Evolutionary conservation across 2,797 vertebrate species (phyloP), one percentile per base, ranked within the genome.

Genomic region (Aulostomus chinensis): DNA sequence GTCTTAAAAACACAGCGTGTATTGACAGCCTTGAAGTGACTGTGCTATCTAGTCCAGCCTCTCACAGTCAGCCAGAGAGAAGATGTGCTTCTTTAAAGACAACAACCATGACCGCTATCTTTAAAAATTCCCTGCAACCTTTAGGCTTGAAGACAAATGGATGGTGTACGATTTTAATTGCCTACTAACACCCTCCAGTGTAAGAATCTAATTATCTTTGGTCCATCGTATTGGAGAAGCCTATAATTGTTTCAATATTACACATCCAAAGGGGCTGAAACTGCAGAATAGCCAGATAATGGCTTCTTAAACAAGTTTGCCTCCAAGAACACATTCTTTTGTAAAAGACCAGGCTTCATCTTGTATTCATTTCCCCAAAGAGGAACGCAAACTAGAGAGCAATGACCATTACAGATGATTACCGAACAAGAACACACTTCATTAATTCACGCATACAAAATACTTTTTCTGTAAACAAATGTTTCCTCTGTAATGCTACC

Each of bases 121-220:
- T 89, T 63, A 86, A 74, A 83, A 80, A 76, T 65, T 70, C 77
- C 69, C 74, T 48, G 45, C 77, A 89, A 87, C 85, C 85, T 85
- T 83, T 78, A 86, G 80, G 78, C 88, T 90, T 63, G 57, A 85
- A 91, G 88, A 92, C 88, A 92, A 92, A 92, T 90, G 85, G 85
- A 86, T 83, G 84, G 81, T 87, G 83, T 87, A 80, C 75, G 34
- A 76, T 87, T 90, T 90, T 92, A 92, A 92, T 91, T 91, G 89
- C 84, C 88, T 87, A 78, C 80, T 86, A 84, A 86, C 76, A 68
- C 80, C 86, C 89, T 89, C 84, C 83, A 84, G 88, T 88, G 86
- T 83, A 85, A 81, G 76, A 86, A 91, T 91, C 85, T 91, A 91
- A 93, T 93, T 93, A 92, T 92, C 89, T 89, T 70, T 85, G 84